Evolutionary conservation across 2,797 vertebrate species (phyloP), one percentile per base, ranked within the genome.

Genomic region (Melanogrammus aeglefinus): DNA sequence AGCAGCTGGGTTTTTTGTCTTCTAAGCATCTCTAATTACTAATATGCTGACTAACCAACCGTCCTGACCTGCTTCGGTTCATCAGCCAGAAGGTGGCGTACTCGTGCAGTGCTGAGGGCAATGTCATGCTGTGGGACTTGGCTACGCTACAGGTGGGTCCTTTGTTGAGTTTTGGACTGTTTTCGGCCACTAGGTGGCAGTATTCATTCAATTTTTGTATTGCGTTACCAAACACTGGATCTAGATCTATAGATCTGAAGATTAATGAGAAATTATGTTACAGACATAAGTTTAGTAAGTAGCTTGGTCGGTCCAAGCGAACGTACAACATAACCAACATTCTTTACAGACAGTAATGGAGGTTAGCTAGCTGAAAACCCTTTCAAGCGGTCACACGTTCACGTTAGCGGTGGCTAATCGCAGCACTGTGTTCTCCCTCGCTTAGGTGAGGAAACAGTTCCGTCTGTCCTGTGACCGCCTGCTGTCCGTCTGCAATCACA

Each of bases 61-160:
- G 14, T 16, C 44, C 16, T 76, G 14, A 69, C 18, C 2, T 33
- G 14, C n/a, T 41, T 76, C 33, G 82, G 29, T 77, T 79, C 82
- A 77, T 70, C 83, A 91, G 91, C 79, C 85, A 89, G 81, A 96
- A 93, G 6, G 91, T 96, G 86, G 96, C 95, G 0, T 98, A 96
- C 88, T 99, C 98, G 0, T 96, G 97, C 94, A 98, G 97, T n/a
- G 81, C 84, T 2, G 97, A 99, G 10, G 97, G 98, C 36, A 93
- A 74, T 0, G 90, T 99, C 76, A 95, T 99, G 84, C 85, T 85
- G 1, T 99, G 98, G 98, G 96, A 97, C n/a, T 89, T 95, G 72
- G 91, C 92, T 70, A 94, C 95, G 0, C 90, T 99, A 41, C 94
- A 94, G 88, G 90, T 93, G 57, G 6, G 86, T 74, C 16, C 51